phyloP scores from a whole-genome alignment of 1,140 invertebrate genomes.

The Drosophila lini region DNA sequence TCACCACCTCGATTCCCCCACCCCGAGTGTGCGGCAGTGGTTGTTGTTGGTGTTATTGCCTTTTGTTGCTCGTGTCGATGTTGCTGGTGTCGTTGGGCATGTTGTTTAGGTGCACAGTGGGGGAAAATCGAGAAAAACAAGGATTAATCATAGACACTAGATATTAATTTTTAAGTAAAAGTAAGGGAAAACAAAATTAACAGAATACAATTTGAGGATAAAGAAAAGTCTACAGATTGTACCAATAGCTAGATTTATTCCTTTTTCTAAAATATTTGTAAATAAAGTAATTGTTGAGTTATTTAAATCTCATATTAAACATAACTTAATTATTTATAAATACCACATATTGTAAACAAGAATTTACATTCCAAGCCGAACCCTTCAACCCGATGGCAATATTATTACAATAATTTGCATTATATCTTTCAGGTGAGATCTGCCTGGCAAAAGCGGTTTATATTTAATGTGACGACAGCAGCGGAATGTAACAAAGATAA shows the following conservation, averaged over 20 bases:
- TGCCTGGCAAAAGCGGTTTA: background rate
- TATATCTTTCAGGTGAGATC: background rate
- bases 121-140: fast-evolving
- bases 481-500: conserved; percentile 6
- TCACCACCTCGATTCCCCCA: conserved; percentile 3
- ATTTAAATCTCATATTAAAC: no score
- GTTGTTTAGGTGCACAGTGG: conserved; percentile 61
- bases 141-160: background rate
- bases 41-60: conserved; percentile 47
- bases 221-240: background rate
- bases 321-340: no score
- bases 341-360: background rate
- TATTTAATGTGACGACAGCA: background rate
- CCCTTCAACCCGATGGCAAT: background rate
- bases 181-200: no score
- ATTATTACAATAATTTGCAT: conserved; percentile 10
- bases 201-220: no score
- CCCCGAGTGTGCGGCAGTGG: background rate
- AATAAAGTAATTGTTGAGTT: background rate
- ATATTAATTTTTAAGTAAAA: background rate
- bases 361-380: background rate
- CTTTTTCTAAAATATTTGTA: background rate
- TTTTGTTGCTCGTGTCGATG: conserved; percentile 46
- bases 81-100: conserved; percentile 43
- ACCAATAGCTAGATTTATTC: background rate